Evolutionary conservation across 2,113 vertebrate genomes (phyloP), one percentile per base, ranked within the genome.

Genomic region (Collichthys lucidus): DNA sequence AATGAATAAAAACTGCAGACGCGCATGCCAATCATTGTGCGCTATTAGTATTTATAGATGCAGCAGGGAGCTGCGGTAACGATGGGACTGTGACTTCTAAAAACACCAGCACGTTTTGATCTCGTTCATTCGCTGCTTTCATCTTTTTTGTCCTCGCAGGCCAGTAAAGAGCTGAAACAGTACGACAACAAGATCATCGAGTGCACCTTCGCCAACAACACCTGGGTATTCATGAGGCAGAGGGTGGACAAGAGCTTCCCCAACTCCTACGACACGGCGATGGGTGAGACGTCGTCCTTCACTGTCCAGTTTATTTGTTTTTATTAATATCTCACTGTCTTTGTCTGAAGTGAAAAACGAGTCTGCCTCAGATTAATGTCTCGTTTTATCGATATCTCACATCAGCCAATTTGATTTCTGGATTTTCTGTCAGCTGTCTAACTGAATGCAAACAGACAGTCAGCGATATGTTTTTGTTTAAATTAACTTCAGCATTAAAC

Each of bases 121-220:
- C 5, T 31, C 31, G 6, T 31, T 6, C 31, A 31, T 31, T 31
- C 31, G 5, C 35, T 40, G 49, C 29, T 76, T 46, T 77, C 59
- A 4, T 87, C 42, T 83, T 40, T 83, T 40, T 15, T 83, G 22
- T 84, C 72, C 72, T 20, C 60, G 52, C 94, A 99, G 98, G 97
- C 96, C 82, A 96, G 97, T 72, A 99, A 98, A 93, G 98, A 99
- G 35, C 95, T 99, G 92, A 99, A 96, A 84, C 96, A 96, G 79
- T 99, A 98, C 0, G 97, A 99, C 94, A 99, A 98, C 95, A 99
- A 99, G 96, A 99, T 99, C 93, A 99, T 99, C 91, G 98, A 99
- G 94, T 99, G 98, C 95, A 98, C 96, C 87, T 99, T 98, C 82
- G 96, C 96, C 90, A 97, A 96, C 92, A 97, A 98, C 95, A 96